Percentiles rank a stretch among this genome's conserved stretches.
These are phyloP conservation scores for Drosophila buzzatii DNA, from an alignment of 2,888 invertebrate genomes.

Conservation along the genomic window DNA sequence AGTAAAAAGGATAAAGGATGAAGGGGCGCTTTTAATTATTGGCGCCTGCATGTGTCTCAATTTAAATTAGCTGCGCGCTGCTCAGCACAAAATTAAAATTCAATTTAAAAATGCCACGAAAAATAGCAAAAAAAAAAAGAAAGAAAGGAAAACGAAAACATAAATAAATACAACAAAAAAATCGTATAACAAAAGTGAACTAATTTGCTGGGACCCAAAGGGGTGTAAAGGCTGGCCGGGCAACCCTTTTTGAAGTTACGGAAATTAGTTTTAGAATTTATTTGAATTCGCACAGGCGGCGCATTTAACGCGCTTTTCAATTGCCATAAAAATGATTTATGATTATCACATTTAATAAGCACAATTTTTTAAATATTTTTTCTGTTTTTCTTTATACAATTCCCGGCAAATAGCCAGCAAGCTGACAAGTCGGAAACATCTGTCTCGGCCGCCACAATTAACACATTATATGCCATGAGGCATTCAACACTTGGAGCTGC, in stretches of 20 bases:
- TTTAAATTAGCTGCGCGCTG: conserved; percentile 73
- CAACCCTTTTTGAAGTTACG: conserved; percentile 47
- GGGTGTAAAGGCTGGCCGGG: conserved; percentile 43
- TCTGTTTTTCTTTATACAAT: conserved; percentile 18
- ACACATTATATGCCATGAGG: conserved; percentile 60
- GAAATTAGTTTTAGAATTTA: conserved; percentile 84
- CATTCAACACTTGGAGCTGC: conserved; percentile 53
- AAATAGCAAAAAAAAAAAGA: conserved; percentile 47
- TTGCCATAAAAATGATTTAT: conserved; percentile 83
- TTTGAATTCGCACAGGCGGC: conserved; percentile 48
- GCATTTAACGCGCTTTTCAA: conserved; percentile 73
- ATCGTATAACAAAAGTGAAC: conserved; percentile 71
- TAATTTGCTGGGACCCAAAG: conserved; percentile 63
- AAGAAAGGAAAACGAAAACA: conserved; percentile 2
- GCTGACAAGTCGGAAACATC: conserved; percentile 25
- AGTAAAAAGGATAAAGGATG: conserved; percentile 33
- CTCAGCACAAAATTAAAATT: conserved; percentile 73
- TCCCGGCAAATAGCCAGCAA: conserved; percentile 22
- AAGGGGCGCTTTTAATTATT: conserved; percentile 73
- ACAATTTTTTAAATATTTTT: conserved; percentile 49
- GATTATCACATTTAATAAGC: conserved; percentile 76
- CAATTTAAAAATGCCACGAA: conserved; percentile 78
- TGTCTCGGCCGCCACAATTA: conserved; percentile 64
- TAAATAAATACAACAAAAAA: conserved; percentile 30
- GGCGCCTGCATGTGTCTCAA: conserved; percentile 80